phyloP scores from a whole-genome alignment of 1,140 invertebrate genomes.

The Procambarus virginalis region DNA sequence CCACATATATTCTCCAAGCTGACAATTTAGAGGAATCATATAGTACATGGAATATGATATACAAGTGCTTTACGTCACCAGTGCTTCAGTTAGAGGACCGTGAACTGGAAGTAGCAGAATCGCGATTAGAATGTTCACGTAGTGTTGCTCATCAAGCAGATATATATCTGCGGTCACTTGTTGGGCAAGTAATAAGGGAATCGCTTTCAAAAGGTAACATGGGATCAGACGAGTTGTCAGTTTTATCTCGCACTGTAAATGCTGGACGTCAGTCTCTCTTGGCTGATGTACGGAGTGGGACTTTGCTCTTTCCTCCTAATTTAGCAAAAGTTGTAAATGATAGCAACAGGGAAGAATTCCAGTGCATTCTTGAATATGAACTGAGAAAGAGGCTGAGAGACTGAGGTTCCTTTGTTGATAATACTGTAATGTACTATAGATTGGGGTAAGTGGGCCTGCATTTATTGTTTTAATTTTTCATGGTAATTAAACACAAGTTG shows the following conservation, averaged over 20 bases:
- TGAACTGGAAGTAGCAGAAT: conserved; percentile 9
- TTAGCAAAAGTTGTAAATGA: conserved; percentile 25
- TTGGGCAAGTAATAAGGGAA: conserved; percentile 20
- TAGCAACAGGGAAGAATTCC: conserved; percentile 18
- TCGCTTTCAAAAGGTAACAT: neutral
- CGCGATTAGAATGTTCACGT: conserved; percentile 29
- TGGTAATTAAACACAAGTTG: too few species aligned
- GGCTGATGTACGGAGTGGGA: conserved; percentile 8
- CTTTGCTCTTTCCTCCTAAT: neutral
- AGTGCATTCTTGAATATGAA: conserved; percentile 16
- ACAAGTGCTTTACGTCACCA: conserved; percentile 1
- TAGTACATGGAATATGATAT: neutral
- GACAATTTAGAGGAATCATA: neutral
- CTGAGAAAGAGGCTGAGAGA: neutral
- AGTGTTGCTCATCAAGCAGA: conserved; percentile 54
- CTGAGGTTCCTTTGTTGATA: too few species aligned
- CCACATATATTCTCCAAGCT: conserved; percentile 7
- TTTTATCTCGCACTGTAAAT: conserved; percentile 18
- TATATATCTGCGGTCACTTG: conserved; percentile 18
- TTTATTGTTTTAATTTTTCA: too few species aligned
- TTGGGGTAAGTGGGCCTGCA: too few species aligned
- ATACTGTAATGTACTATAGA: too few species aligned
- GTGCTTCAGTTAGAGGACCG: conserved; percentile 18
- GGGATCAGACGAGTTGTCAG: neutral
- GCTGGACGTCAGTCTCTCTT: conserved; percentile 23